phyloP scores from a whole-genome alignment of 1,140 invertebrate species.

The Aphelenchoides fujianensis region DNA sequence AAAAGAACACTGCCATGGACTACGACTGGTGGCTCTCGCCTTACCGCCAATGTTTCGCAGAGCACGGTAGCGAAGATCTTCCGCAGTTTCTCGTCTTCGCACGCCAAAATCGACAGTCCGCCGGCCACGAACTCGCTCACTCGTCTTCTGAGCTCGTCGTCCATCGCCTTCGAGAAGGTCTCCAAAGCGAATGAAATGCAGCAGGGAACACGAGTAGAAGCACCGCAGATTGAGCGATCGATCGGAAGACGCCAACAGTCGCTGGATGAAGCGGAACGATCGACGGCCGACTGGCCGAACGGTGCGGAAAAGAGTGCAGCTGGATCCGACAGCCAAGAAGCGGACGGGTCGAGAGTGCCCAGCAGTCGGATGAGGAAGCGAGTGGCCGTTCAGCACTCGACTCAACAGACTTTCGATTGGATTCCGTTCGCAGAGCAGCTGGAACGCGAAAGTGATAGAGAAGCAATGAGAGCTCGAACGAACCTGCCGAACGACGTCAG shows the following conservation, averaged over 20 bases:
- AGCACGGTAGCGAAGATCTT: neutral
- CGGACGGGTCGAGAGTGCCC: neutral
- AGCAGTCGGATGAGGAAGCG: neutral
- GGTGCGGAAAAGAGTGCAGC: neutral
- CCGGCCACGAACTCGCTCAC: neutral
- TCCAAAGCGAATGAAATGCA: neutral
- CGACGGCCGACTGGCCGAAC: neutral
- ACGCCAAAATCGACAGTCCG: neutral
- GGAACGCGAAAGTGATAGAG: no score
- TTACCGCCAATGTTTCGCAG: neutral
- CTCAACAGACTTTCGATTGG: no score
- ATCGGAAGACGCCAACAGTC: neutral
- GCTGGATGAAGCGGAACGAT: neutral
- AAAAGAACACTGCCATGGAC: no score
- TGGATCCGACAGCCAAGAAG: neutral
- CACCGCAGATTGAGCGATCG: neutral
- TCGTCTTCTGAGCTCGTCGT: neutral
- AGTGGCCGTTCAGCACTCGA: no score
- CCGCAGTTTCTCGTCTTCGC: neutral
- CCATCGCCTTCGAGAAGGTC: neutral
- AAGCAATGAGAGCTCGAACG: no score
- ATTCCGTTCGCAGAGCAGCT: no score
- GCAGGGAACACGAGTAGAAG: neutral
- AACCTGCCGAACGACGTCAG: neutral
- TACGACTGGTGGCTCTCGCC: neutral